Evolutionary conservation across 2,888 invertebrate genomes (phyloP), one percentile per base, ranked within the genome.

Genomic region (Trissolcus brochymenae): DNA sequence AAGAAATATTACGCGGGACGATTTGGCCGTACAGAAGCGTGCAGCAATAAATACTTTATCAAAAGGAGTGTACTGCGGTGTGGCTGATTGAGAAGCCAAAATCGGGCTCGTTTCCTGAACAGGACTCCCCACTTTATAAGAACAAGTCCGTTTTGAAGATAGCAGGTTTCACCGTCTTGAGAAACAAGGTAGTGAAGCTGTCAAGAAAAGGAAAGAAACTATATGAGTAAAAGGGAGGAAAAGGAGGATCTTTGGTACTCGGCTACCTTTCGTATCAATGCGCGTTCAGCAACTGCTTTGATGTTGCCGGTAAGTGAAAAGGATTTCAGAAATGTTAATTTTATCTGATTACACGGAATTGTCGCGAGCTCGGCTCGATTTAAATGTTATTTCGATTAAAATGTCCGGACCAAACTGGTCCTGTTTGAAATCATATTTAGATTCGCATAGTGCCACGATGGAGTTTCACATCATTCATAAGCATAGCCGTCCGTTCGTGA

Each of bases 151-250:
- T 80, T 83, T 83, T 61, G 73, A 76, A 82, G 84, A 84, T 83
- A 84, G 81, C 81, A 79, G 83, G 81, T 82, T 80, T 64, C 81
- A 78, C 70, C 79, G 78, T 79, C 79, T 64, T 54, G 57, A 56
- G 76, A 54, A 79, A 83, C 81, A 79, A 82, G 80, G 78, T 83
- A 83, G 84, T 82, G 84, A 86, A 85, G 85, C 85, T 86, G 85
- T 87, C 86, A 84, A 74, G 79, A 81, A 83, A 86, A 84, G 86
- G 82, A 81, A 82, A 86, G 75, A 78, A 78, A 68, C 60, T 62
- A 56, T 16, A 46, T 46, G 17, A 76, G 49, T 60, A 76, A 71
- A 59, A 67, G 71, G 71, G 72, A 72, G 67, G 71, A 76, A 78
- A 64, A 76, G 75, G 75, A 72, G 71, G 51, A 76, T 76, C 67